Base-by-base conservation (phyloP, 2,113 vertebrate genomes). In the Asarcornis scutulata region DNA sequence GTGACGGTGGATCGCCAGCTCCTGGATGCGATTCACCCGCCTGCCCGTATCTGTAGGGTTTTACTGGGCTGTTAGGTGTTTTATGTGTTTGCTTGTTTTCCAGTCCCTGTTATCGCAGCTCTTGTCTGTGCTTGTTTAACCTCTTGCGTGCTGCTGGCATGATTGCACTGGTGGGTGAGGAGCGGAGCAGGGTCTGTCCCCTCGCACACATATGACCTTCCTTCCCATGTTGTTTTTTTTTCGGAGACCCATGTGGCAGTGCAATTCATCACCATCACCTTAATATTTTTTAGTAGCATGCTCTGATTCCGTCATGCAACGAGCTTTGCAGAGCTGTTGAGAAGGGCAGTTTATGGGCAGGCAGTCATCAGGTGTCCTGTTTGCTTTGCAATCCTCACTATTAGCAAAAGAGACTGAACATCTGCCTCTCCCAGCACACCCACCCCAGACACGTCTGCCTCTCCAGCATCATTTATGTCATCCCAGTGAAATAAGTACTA, bases 321-420 rank as follows among this genome's bases (percentile, higher is more conserved):
- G 32, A 63, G 46, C 26, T 36, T 68, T 21, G 22, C 11, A 31
- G n/a, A 85, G n/a, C 38, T 25, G 6, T 13, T 17, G 55, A 50
- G 59, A 50, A 84, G 48, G 38, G 52, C 40, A 38, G 13, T 38
- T 76, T n/a, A 4, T 46, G 48, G 25, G 27, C 62, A 56, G n/a
- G 52, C 32, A 10, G 5, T 68, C 6, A 4, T 15, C 44, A 26
- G 34, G 32, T 32, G 22, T 42, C 72, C 53, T 4, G 3, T 44
- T 81, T 53, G 10, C 17, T 69, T 48, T 63, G 36, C 29, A n/a
- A 3, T 64, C 48, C 9, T 0, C 48, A 8, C 26, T 2, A 2
- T 34, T 48, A 69, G 38, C 21, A 15, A 17, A 83, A 69, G 13
- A 16, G 11, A 58, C 46, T 53, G 4, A 36, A 7, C 0, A 1